Conservation (phyloP, 2,888 invertebrate genomes). For the Aplocera efformata region DNA sequence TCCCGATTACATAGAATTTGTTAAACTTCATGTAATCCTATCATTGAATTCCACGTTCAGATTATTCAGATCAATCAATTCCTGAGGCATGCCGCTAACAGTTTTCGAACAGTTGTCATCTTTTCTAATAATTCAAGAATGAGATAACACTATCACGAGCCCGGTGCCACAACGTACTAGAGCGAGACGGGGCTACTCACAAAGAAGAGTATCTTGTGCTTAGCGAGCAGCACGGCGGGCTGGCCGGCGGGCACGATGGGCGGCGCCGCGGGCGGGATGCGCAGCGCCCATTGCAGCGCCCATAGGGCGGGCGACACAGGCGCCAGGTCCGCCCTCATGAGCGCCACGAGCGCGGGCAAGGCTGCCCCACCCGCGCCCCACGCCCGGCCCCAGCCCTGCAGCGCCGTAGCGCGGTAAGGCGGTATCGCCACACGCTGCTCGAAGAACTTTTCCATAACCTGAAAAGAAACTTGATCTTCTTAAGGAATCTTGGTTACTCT, state of each 20-base stretch:
- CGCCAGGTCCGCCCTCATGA: conserved; percentile 85
- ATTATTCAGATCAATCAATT: too few species aligned
- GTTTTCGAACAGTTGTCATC: too few species aligned
- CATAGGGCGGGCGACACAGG: conserved; percentile 83
- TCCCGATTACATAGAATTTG: too few species aligned
- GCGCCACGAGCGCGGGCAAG: conserved; percentile 94
- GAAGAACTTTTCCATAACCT: conserved; percentile 95
- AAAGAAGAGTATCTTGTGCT: conserved; percentile 94
- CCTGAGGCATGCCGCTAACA: too few species aligned
- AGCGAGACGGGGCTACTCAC: too few species aligned
- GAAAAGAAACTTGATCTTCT: conserved; percentile 23
- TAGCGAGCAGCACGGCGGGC: conserved; percentile 91
- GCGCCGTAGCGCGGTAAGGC: conserved; percentile 94
- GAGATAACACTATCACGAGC: too few species aligned
- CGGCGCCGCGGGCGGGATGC: conserved; percentile 93
- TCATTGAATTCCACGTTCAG: too few species aligned
- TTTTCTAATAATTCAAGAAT: too few species aligned
- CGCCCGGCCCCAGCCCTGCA: conserved; percentile 92
- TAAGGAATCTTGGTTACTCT: too few species aligned
- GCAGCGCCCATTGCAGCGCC: conserved; percentile 94
- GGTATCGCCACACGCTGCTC: conserved; percentile 93
- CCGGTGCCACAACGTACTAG: too few species aligned
- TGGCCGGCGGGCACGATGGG: conserved; percentile 95
- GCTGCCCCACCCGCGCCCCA: conserved; percentile 92
- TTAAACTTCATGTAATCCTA: too few species aligned